These are phyloP conservation scores for Stenurella melanura DNA, from an alignment of 2,888 invertebrate species.

Conservation along the genomic window DNA sequence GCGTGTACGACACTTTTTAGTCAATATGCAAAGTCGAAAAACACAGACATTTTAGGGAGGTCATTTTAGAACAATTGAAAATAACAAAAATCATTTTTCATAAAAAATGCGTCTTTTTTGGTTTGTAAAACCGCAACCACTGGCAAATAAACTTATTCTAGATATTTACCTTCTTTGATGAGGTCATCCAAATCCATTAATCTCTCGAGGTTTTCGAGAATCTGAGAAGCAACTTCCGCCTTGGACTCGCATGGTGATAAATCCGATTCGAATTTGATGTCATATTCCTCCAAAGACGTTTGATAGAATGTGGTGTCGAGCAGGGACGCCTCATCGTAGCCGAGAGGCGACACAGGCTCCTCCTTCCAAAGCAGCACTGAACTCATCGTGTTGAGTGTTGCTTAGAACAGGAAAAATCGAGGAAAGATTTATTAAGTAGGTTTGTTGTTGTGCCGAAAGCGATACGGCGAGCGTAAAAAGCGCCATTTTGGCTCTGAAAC, in stretches of 20 bases:
- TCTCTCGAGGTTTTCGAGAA: slow-evolving; percentile 77
- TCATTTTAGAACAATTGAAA: too few species aligned
- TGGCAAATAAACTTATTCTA: background rate
- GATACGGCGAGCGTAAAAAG: slow-evolving; percentile 79
- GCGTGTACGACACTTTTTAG: too few species aligned
- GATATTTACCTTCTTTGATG: slow-evolving; percentile 78
- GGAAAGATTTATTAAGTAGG: slow-evolving; percentile 67
- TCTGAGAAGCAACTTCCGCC: slow-evolving; percentile 79
- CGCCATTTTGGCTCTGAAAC: slow-evolving; percentile 88
- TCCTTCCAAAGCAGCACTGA: slow-evolving; percentile 73
- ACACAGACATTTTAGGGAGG: too few species aligned
- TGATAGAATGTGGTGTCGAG: slow-evolving; percentile 68
- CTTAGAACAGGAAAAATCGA: slow-evolving; percentile 47
- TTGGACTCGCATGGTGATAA: slow-evolving; percentile 65
- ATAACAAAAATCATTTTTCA: too few species aligned
- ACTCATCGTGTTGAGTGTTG: slow-evolving; percentile 63
- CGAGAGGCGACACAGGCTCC: slow-evolving; percentile 76
- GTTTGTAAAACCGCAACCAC: background rate
- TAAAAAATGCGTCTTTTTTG: too few species aligned
- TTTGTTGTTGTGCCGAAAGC: slow-evolving; percentile 75
- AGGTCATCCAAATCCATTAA: slow-evolving; percentile 77
- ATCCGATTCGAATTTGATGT: slow-evolving; percentile 67
- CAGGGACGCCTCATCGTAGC: slow-evolving; percentile 67
- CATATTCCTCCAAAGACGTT: slow-evolving; percentile 65
- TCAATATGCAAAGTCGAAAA: too few species aligned